Conservation (phyloP, 2,797 vertebrate genomes). For the Sebastes nivosus region DNA sequence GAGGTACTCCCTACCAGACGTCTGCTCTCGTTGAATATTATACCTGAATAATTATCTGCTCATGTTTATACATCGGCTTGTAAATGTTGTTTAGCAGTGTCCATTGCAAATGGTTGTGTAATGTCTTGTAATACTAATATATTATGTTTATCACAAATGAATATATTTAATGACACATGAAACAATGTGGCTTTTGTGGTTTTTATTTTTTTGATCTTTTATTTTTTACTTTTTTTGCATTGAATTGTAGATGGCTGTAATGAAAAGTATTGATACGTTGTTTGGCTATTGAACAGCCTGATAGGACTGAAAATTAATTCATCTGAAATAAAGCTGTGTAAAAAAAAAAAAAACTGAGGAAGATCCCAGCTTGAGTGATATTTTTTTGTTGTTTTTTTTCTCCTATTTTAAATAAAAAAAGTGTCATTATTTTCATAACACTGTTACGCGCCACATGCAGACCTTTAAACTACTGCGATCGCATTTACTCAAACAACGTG, state of each 20-base stretch:
- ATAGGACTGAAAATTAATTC: constrained; percentile 90
- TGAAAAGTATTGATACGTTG: constrained; percentile 78
- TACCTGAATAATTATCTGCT: constrained; percentile 61
- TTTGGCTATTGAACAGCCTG: constrained; percentile 87
- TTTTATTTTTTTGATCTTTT: constrained; percentile 73
- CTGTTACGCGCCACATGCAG: neutral
- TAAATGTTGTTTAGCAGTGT: constrained; percentile 94
- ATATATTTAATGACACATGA: constrained; percentile 99
- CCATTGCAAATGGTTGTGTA: constrained; percentile 88
- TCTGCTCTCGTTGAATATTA: constrained; percentile 58
- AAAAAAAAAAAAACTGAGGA: constrained; percentile 21
- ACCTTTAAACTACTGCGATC: neutral
- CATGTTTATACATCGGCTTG: constrained; percentile 86
- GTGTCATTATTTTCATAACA: neutral
- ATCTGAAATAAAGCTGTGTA: constrained; percentile 91
- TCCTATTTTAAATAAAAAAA: neutral
- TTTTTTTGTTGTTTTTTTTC: neutral
- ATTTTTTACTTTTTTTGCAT: constrained; percentile 68
- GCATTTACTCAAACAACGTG: neutral
- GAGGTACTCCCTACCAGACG: constrained; percentile 54
- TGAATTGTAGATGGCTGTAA: constrained; percentile 85
- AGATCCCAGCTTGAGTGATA: neutral
- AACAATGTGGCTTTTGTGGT: constrained; percentile 90
- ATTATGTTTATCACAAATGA: constrained; percentile 99
- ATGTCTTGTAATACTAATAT: constrained; percentile 99